A percentile compares a stretch with the other conserved stretches of the same genome.
Evolutionary conservation across 35 echinoderm and acorn worm genomes (phyloP).

Genomic region (Amphiura filiformis): DNA sequence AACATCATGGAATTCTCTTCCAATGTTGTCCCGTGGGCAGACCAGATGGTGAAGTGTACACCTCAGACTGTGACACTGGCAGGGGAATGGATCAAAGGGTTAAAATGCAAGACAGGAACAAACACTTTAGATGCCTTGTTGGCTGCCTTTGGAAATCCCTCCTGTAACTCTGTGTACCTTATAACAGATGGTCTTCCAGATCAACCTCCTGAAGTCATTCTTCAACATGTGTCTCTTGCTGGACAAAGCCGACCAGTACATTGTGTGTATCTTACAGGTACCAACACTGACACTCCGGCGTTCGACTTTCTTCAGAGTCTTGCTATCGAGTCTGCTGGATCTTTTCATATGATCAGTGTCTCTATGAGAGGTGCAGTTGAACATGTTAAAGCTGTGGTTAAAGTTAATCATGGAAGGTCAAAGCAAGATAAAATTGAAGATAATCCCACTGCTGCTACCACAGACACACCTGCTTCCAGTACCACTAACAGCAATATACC

Average conservation of each 20-base stretch:
- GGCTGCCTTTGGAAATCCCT: slow-evolving; percentile 54
- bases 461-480: slow-evolving; percentile 19
- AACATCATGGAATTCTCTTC: slow-evolving; percentile 82
- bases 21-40: slow-evolving; percentile 80
- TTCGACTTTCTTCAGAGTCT: slow-evolving; percentile 81
- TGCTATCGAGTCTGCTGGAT: slow-evolving; percentile 72
- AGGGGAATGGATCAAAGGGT: slow-evolving; percentile 66
- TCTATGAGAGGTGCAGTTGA: slow-evolving; percentile 65
- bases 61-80: slow-evolving; percentile 90
- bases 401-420: slow-evolving; percentile 37
- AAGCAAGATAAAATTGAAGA: slow-evolving; percentile 34
- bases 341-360: slow-evolving; percentile 85
- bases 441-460: background rate
- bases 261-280: slow-evolving; percentile 54
- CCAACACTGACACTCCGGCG: slow-evolving; percentile 51
- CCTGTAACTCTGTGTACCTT: slow-evolving; percentile 78
- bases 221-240: slow-evolving; percentile 46
- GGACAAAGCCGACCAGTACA: slow-evolving; percentile 64
- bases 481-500: background rate
- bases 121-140: slow-evolving; percentile 90
- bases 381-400: slow-evolving; percentile 61
- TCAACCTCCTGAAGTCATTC: slow-evolving; percentile 58
- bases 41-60: slow-evolving; percentile 82
- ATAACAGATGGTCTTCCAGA: slow-evolving; percentile 93
- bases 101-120: slow-evolving; percentile 68